Base-by-base conservation (phyloP, 2,888 invertebrate species). In the Agonum fuliginosum region DNA sequence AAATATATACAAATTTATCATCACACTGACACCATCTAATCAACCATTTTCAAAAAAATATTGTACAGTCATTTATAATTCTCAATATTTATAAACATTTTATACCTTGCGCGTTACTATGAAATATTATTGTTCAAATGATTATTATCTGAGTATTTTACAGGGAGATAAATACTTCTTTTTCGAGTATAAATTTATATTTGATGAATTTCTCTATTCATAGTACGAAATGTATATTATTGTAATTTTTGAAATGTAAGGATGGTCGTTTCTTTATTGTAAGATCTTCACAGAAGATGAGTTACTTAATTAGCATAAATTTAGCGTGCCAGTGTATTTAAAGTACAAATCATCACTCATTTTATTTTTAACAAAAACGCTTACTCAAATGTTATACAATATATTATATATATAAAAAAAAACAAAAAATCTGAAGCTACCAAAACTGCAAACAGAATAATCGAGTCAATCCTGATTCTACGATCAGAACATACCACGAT, bases 271-370 rank as follows among this genome's bases (percentile, higher is more conserved):
- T 70, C 70, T 37, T 43, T 78, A 54, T 78, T 80, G 76, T 58
- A 79, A 75, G 78, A 81, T 81, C 85, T 85, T 85, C 85, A 85
- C 82, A 83, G 85, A 85, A 85, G 85, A 82, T 81, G 81, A 80
- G 78, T 79, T 79, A 79, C 79, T 79, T 79, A 62, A 75, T 76
- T 72, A 76, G 75, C 80, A 75, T 46, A 77, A 71, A 77, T 72
- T 78, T 74, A 75, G 75, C 69, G 76, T 76, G 76, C 69, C 76
- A 76, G 76, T 76, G 76, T 51, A 75, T 58, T 70, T 78, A 65
- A 78, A 78, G 78, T 78, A 78, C 78, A 78, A 62, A 62, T 78
- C 78, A 72, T 78, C 78, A 72, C 78, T 72, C 78, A 72, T 46
- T 65, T 62, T 74, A 65, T 65, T 75, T 73, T 65, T 48, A 65